phyloP scores from a whole-genome alignment of 2,113 vertebrate species.

The Myrmophylax atrothorax region DNA sequence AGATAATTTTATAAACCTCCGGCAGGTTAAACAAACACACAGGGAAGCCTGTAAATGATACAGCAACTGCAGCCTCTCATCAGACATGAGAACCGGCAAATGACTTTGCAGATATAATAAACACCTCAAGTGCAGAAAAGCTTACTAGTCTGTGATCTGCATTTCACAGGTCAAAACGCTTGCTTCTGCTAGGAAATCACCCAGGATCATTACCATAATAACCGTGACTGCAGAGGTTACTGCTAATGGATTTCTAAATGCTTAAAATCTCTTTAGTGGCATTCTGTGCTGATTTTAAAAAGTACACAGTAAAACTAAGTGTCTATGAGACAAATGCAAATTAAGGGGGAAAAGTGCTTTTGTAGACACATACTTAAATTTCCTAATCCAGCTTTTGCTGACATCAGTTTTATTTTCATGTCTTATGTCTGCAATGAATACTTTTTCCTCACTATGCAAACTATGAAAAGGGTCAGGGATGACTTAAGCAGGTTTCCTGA shows the following conservation, averaged over 20 bases:
- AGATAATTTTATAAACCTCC: conserved; percentile 30
- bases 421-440: not conserved
- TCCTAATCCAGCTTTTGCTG: not conserved
- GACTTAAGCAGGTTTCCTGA: not conserved
- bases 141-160: conserved; percentile 7
- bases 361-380: not conserved
- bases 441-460: not conserved
- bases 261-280: not conserved
- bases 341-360: not conserved
- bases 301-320: not conserved
- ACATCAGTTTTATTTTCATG: not conserved
- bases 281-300: not conserved
- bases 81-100: conserved; percentile 40
- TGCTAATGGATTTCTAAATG: conserved; percentile 30
- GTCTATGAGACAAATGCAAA: not conserved
- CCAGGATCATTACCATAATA: not conserved
- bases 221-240: conserved; percentile 22
- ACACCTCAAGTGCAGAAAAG: conserved; percentile 24
- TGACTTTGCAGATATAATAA: conserved; percentile 50
- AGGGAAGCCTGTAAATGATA: conserved; percentile 4
- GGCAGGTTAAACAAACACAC: conserved; percentile 52
- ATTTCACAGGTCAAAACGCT: conserved; percentile 35
- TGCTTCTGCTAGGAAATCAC: conserved; percentile 15
- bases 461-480: not conserved
- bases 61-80: conserved; percentile 28